These are phyloP conservation scores for Eristalis tenax DNA, from an alignment of 2,888 invertebrate species.

Conservation along the genomic window DNA sequence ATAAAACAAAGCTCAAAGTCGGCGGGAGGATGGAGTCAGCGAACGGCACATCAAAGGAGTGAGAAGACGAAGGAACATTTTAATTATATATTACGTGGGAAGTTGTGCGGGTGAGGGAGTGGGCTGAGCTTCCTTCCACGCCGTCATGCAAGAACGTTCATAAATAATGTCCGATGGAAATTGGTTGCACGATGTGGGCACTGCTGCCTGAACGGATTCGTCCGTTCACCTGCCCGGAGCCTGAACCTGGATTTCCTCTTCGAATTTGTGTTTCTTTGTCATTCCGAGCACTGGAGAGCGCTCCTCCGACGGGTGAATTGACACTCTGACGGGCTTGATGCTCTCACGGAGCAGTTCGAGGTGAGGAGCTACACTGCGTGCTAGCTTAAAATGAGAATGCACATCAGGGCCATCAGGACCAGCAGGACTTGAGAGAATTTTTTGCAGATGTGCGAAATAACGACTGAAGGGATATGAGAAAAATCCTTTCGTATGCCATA, in stretches of 20 bases:
- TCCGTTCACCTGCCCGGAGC: neutral
- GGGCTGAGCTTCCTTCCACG: conserved; percentile 1
- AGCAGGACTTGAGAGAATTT: too few relatives aligned
- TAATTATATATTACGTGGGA: conserved; percentile 66
- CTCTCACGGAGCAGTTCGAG: too few relatives aligned
- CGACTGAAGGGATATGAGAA: too few relatives aligned
- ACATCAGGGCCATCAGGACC: too few relatives aligned
- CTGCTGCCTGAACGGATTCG: neutral
- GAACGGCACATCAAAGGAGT: neutral
- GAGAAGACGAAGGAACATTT: conserved; percentile 32
- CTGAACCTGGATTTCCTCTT: neutral
- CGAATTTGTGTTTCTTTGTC: neutral
- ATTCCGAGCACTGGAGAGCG: neutral
- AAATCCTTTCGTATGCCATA: too few relatives aligned
- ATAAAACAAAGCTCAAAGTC: conserved; percentile 1
- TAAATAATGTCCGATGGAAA: conserved; percentile 58
- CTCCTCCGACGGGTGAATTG: neutral
- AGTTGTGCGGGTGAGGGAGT: neutral
- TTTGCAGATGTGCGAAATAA: too few relatives aligned
- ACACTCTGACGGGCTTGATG: neutral
- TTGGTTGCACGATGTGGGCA: neutral
- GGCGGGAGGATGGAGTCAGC: neutral
- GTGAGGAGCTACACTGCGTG: too few relatives aligned
- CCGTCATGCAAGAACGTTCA: conserved; percentile 43
- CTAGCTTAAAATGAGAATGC: too few relatives aligned